Evolutionary conservation across 1,140 invertebrate species (phyloP).

Genomic region (Chrysoperla carnea): DNA sequence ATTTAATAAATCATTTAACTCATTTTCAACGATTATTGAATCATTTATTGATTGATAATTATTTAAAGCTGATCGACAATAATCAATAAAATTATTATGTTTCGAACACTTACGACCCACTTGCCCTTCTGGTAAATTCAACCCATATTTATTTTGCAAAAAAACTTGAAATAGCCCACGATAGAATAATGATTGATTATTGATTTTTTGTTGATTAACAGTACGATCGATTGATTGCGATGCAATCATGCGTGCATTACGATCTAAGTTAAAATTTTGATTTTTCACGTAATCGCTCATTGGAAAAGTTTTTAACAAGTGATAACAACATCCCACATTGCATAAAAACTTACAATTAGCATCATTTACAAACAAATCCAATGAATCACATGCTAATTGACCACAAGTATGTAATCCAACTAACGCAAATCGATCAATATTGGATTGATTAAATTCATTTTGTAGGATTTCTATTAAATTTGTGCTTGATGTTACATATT

Average conservation of each 20-base stretch:
- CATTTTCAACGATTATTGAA: conserved; percentile 26
- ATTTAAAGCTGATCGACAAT: conserved; percentile 40
- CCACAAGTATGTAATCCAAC: conserved; percentile 83
- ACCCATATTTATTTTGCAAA: conserved; percentile 18
- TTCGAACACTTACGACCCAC: conserved; percentile 30
- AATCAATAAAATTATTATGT: conserved; percentile 39
- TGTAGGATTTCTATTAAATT: conserved; percentile 28
- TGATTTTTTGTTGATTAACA: conserved; percentile 29
- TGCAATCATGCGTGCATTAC: conserved; percentile 68
- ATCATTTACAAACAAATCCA: conserved; percentile 50
- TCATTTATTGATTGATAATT: conserved; percentile 25
- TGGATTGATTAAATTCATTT: conserved; percentile 23
- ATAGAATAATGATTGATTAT: conserved; percentile 46
- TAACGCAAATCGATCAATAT: conserved; percentile 28
- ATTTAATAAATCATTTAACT: conserved; percentile 27
- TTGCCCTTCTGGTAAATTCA: conserved; percentile 24
- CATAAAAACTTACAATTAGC: conserved; percentile 39
- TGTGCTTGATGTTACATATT: conserved; percentile 26
- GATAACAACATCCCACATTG: conserved; percentile 81
- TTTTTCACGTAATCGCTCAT: conserved; percentile 41
- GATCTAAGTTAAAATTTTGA: conserved; percentile 35
- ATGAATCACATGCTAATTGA: conserved; percentile 52
- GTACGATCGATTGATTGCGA: conserved; percentile 57
- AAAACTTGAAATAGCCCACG: conserved; percentile 55
- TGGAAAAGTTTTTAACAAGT: conserved; percentile 48